These are phyloP conservation scores for Apostichopus parvimensis DNA, from an alignment of 35 echinoderm and acorn worm genomes.

Conservation along the genomic window DNA sequence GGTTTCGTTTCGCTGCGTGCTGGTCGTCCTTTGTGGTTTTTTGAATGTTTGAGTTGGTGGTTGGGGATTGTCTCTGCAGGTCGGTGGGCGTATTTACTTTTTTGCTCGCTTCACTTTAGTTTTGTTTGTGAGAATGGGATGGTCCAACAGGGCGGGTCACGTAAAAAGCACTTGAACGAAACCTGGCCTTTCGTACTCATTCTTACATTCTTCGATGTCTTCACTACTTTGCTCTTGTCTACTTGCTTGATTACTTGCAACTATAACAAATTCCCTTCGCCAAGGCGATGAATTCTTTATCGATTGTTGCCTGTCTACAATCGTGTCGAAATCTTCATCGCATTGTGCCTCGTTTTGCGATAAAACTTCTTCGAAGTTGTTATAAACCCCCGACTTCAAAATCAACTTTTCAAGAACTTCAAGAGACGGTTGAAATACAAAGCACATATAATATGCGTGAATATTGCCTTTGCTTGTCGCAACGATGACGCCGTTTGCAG, in stretches of 20 bases:
- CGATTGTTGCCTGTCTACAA: background rate
- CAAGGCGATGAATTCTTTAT: constrained; percentile 9
- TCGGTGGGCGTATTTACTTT: too few relatives aligned
- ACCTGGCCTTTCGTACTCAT: background rate
- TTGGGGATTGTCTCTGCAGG: too few relatives aligned
- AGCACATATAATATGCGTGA: background rate
- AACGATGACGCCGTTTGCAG: background rate
- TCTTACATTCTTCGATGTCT: background rate
- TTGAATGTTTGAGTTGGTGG: too few relatives aligned
- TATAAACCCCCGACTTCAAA: background rate
- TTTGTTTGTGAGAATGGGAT: too few relatives aligned
- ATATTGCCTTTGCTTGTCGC: background rate
- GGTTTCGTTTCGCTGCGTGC: too few relatives aligned
- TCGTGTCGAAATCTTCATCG: background rate
- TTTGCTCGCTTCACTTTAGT: too few relatives aligned
- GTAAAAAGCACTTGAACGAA: background rate
- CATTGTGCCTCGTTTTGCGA: background rate
- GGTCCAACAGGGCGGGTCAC: too few relatives aligned
- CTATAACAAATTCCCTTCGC: background rate
- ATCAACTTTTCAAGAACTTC: background rate
- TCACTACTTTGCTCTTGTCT: background rate
- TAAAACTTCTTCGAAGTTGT: background rate
- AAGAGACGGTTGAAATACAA: background rate
- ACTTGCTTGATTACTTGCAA: background rate
- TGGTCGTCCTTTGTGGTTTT: too few relatives aligned